These are phyloP conservation scores for Drosophila aldrichi DNA, from an alignment of 2,888 invertebrate genomes.

Conservation along the genomic window DNA sequence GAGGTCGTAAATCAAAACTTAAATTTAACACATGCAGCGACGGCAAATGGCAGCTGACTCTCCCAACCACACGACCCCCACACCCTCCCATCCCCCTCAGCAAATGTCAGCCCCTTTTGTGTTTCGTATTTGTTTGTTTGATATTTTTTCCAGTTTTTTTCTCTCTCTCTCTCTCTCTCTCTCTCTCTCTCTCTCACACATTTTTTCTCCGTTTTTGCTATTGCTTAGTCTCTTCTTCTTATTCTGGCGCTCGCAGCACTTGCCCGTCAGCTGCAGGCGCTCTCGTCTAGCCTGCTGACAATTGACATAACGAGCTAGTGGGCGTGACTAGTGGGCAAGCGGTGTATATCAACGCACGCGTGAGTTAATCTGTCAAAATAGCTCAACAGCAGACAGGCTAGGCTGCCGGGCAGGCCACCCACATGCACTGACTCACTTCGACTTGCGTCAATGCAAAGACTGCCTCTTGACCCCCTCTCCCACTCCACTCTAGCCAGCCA, in stretches of 20 bases:
- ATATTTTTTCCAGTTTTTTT: conserved; percentile 18
- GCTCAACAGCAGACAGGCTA: conserved; percentile 60
- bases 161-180: not conserved
- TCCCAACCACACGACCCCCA: not conserved
- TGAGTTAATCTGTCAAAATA: conserved; percentile 82
- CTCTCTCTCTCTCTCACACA: no score
- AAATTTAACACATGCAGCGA: conserved; percentile 81
- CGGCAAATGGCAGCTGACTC: conserved; percentile 71
- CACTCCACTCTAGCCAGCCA: not conserved
- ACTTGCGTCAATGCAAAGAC: conserved; percentile 60
- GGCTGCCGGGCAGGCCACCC: conserved; percentile 7
- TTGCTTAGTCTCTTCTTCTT: conserved; percentile 2
- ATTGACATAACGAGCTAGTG: conserved; percentile 56
- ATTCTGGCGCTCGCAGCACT: conserved; percentile 9
- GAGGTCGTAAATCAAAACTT: conserved; percentile 83
- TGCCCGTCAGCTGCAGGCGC: conserved; percentile 37
- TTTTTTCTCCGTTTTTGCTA: conserved; percentile 3
- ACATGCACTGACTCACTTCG: conserved; percentile 35
- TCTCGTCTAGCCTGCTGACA: conserved; percentile 41
- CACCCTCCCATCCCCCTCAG: not conserved
- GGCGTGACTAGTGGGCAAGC: conserved; percentile 41
- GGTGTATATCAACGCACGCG: conserved; percentile 64
- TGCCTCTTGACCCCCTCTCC: conserved; percentile 18
- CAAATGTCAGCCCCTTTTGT: conserved; percentile 57
- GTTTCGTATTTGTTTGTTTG: conserved; percentile 60